A percentile compares a stretch with the other conserved stretches of the same genome.
Evolutionary conservation across 2,888 invertebrate genomes (phyloP).

Genomic region (Lapara coniferarum): DNA sequence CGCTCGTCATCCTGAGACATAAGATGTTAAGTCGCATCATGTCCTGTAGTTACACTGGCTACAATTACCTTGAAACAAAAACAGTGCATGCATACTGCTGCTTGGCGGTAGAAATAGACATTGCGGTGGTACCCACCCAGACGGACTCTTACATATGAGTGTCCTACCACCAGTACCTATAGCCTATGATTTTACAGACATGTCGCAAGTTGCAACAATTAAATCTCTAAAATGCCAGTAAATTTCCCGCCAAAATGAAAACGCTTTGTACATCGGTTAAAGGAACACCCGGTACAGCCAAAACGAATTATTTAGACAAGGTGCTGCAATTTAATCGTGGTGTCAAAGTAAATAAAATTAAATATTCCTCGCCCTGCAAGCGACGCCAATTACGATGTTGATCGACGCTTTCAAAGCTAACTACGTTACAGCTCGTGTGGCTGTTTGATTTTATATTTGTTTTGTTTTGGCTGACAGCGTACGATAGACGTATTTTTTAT

Average conservation of each 20-base stretch:
- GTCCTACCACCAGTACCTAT: too few relatives aligned
- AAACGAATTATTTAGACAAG: neutral
- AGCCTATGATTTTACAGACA: too few relatives aligned
- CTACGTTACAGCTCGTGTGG: neutral
- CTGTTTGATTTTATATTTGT: neutral
- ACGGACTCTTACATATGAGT: too few relatives aligned
- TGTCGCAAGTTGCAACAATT: too few relatives aligned
- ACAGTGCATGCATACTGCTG: too few relatives aligned
- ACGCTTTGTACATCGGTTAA: neutral
- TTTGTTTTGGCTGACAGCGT: too few relatives aligned
- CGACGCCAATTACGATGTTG: conserved; percentile 5
- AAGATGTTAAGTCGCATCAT: too few relatives aligned
- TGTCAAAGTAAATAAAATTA: conserved; percentile 5
- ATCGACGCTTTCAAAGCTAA: conserved; percentile 13
- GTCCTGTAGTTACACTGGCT: too few relatives aligned
- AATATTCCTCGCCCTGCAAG: neutral
- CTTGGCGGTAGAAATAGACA: too few relatives aligned
- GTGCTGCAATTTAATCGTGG: conserved; percentile 1
- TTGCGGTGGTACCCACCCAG: too few relatives aligned
- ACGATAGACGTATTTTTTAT: neutral
- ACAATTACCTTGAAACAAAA: too few relatives aligned
- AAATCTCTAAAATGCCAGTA: neutral
- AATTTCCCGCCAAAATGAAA: neutral
- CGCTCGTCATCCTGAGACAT: too few relatives aligned
- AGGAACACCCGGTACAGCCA: neutral